Percentiles rank a stretch among this genome's conserved stretches.
These are phyloP conservation scores for Dysmachus trigonus DNA, from an alignment of 2,888 invertebrate species.

Conservation along the genomic window DNA sequence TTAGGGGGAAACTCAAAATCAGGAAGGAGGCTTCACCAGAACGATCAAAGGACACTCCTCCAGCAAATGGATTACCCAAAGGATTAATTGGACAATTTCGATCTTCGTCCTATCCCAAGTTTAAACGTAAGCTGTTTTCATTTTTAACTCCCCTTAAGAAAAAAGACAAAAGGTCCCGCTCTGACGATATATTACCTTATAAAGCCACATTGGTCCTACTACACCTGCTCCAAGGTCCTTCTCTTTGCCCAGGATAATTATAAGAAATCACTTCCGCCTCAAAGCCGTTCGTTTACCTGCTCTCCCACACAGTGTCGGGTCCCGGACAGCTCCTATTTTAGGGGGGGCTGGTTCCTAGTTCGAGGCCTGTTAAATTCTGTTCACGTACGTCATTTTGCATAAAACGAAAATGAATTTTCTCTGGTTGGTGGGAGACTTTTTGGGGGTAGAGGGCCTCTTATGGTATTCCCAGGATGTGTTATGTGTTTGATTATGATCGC, in stretches of 20 bases:
- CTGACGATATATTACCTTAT: neutral
- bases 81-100: neutral
- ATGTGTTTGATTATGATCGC: constrained; percentile 28
- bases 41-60: neutral
- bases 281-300: neutral
- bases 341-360: neutral
- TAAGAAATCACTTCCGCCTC: constrained; percentile 32
- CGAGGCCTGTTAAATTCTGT: constrained; percentile 19
- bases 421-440: neutral
- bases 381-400: constrained; percentile 40
- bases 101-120: neutral
- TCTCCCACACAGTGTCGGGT: neutral
- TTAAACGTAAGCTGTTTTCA: constrained; percentile 16
- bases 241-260: neutral
- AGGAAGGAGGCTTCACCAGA: neutral
- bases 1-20: neutral
- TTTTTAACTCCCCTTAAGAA: neutral
- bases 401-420: constrained; percentile 33
- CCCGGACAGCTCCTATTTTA: neutral
- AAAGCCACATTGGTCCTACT: neutral
- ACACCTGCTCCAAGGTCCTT: neutral
- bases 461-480: constrained; percentile 9
- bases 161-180: neutral
- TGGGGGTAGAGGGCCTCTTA: neutral
- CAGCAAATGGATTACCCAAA: constrained; percentile 24